Conservation (phyloP, 2,797 vertebrate genomes). For the Echiichthys vipera region DNA sequence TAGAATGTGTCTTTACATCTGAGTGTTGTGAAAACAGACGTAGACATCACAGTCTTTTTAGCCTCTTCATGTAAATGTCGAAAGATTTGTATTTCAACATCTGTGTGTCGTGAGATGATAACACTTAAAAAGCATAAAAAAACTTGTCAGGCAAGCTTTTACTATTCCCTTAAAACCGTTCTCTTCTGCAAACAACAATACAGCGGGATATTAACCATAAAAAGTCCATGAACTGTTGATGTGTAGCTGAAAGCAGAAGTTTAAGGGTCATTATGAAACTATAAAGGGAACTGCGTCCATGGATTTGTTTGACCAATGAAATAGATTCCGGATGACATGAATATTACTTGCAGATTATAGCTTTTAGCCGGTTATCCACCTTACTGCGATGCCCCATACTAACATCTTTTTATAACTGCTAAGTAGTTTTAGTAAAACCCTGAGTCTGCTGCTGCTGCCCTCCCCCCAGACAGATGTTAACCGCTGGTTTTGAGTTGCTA, state of each 20-base stretch:
- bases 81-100: not conserved
- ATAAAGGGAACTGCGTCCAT: not conserved
- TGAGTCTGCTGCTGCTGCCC: not conserved
- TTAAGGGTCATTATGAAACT: not conserved
- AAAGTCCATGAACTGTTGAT: not conserved
- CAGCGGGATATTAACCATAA: not conserved
- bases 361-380: not conserved
- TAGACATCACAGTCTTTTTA: not conserved
- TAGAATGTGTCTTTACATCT: not conserved
- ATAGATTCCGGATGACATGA: too few relatives aligned
- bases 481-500: constrained; percentile 31
- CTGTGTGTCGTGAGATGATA: accelerated
- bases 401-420: not conserved
- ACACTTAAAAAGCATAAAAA: not conserved
- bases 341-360: not conserved
- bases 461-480: constrained; percentile 30
- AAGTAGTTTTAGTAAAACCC: not conserved
- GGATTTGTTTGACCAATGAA: not conserved
- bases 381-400: not conserved
- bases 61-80: not conserved
- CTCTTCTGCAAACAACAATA: not conserved
- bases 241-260: not conserved
- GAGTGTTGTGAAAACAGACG: not conserved
- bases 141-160: not conserved
- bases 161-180: not conserved